Percentiles rank a stretch among this genome's conserved stretches.
Conservation (phyloP, 2,797 vertebrate species). For the Pangasius mekongensis region DNA sequence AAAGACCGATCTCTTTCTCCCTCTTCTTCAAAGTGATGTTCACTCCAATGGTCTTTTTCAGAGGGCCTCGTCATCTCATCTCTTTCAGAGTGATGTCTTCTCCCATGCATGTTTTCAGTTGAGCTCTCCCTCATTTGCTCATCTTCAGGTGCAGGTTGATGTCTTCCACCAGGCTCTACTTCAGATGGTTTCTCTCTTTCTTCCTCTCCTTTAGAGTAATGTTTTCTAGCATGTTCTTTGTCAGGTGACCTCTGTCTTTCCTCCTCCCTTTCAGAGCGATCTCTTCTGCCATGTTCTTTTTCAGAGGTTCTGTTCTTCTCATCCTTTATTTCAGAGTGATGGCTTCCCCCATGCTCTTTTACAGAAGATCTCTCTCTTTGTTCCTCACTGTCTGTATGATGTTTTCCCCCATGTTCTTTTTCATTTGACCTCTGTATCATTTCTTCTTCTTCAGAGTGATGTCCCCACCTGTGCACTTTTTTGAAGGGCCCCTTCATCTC, state of each 20-base stretch:
- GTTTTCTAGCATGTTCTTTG: conserved; percentile 20
- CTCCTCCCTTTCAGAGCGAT: conserved; percentile 36
- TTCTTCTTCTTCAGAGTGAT: conserved; percentile 3
- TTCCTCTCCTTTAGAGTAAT: background rate
- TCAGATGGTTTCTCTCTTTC: background rate
- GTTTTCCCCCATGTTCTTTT: conserved; percentile 12
- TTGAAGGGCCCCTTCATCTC: conserved; percentile 10
- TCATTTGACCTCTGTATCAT: background rate
- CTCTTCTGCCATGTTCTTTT: conserved; percentile 49
- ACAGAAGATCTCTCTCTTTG: conserved; percentile 8
- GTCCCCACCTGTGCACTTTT: conserved; percentile 12
- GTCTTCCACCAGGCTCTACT: background rate
- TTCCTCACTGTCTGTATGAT: background rate
- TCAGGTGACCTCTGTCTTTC: background rate
- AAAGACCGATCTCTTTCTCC: background rate
- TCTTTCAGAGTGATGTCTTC: background rate
- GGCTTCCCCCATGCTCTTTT: background rate
- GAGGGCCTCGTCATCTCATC: background rate
- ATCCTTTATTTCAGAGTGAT: background rate
- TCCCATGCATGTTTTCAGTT: background rate
- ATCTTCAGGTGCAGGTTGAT: background rate
- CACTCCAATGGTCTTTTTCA: conserved; percentile 7
- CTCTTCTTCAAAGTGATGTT: conserved; percentile 19
- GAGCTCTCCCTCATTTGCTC: background rate
- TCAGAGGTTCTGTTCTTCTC: background rate